Evolutionary conservation across 2,888 invertebrate genomes (phyloP), one percentile per base, ranked within the genome.

Genomic region (Hedychridium roseum): DNA sequence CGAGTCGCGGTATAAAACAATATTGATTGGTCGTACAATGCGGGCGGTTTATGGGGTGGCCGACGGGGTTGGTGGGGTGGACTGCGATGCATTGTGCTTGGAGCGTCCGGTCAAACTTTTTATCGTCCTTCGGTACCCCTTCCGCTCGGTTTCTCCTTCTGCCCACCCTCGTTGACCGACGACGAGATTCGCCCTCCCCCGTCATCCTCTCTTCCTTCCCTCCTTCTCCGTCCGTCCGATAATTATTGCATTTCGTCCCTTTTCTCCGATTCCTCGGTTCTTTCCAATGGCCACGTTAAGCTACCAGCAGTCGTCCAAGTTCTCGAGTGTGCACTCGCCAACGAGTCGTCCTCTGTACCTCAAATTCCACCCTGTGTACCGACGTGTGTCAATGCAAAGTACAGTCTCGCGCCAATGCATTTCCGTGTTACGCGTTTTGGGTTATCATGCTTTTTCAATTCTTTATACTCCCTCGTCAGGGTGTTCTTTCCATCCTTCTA

Each of bases 1-100:
- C 62, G 64, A 64, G 64, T 68, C 68, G 57, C 61, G 61, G 64
- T 68, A 71, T 70, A 73, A 73, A 74, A 72, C 70, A 71, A 72
- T 76, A 75, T 75, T 74, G 75, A 76, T 76, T 73, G 72, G 68
- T 66, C 60, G 70, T 69, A 68, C 69, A 72, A 73, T 72, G 68
- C 57, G 68, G 74, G 74, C 63, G 73, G 71, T 70, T 68, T 64
- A 70, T 63, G 63, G 73, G 72, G 67, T 71, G 67, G 73, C 34
- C 32, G 30, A 30, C 58, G 54, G 54, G 59, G 34, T 43, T 23
- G 51, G 50, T 36, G 30, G 51, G 65, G 68, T 65, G 69, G 61
- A 62, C 66, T 67, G 63, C 67, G 71, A 64, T 70, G 75, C 73
- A 76, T 76, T 74, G 76, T 75, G 65, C 57, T 56, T 40, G 46